These are phyloP conservation scores for Tamandua tetradactyla DNA, from an alignment of 2,797 vertebrate species.

Conservation along the genomic window DNA sequence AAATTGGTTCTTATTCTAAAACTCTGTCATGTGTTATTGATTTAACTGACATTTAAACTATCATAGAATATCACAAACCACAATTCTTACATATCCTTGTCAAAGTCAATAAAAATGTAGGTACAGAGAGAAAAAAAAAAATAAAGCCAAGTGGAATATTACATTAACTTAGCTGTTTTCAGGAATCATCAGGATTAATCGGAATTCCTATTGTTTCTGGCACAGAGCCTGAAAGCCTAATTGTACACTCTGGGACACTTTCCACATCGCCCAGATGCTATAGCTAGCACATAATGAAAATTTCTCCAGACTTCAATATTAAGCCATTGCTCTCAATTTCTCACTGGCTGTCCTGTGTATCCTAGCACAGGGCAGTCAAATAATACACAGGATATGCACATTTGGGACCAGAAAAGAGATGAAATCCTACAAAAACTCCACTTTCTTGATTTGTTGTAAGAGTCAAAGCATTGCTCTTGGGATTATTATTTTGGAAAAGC, in stretches of 20 bases:
- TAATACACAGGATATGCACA: not conserved
- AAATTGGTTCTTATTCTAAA: slow-evolving; percentile 67
- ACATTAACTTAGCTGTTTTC: slow-evolving; percentile 9
- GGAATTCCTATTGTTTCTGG: slow-evolving; percentile 55
- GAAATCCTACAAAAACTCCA: not conserved
- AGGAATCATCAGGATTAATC: slow-evolving; percentile 51
- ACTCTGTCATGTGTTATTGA: slow-evolving; percentile 61
- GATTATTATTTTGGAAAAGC: slow-evolving; percentile 45
- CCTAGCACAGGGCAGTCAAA: not conserved
- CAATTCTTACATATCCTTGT: slow-evolving; percentile 12
- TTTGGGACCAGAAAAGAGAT: not conserved
- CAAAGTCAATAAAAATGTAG: slow-evolving; percentile 50
- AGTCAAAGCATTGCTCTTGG: not conserved
- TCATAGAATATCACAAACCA: slow-evolving; percentile 30
- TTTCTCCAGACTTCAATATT: slow-evolving; percentile 18
- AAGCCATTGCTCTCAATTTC: slow-evolving; percentile 23
- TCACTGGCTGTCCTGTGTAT: not conserved
- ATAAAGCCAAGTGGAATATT: not conserved
- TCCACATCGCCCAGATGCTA: not conserved
- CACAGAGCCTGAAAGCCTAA: slow-evolving; percentile 49
- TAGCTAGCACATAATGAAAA: not conserved
- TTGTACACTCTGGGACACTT: not conserved
- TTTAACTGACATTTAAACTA: slow-evolving; percentile 71
- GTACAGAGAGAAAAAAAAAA: not conserved
- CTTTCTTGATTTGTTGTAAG: not conserved